Evolutionary conservation across 37 sponge, comb jelly and placozoan species (phyloP).

Genomic region (Lycopodina hypogea): DNA sequence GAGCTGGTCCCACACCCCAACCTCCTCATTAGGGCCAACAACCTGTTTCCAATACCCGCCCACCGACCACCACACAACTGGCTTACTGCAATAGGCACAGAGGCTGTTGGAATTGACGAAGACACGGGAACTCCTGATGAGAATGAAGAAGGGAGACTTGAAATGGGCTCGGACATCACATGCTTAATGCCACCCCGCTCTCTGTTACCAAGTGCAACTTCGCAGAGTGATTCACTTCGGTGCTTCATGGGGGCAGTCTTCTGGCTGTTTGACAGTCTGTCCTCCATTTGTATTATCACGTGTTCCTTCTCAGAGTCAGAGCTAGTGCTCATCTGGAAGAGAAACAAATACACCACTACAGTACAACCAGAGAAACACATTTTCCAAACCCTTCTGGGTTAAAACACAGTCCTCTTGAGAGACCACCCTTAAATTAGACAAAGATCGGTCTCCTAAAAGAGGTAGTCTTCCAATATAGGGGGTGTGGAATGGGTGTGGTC

Average conservation of each 20-base stretch:
- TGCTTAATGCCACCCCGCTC: background rate
- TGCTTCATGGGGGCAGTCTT: background rate
- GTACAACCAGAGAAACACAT: background rate
- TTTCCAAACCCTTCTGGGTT: no score
- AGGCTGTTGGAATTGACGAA: background rate
- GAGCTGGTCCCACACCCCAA: no score
- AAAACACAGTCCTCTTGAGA: no score
- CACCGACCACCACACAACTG: no score
- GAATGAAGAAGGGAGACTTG: background rate
- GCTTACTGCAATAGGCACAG: background rate
- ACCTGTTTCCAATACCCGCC: no score
- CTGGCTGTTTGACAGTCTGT: no score
- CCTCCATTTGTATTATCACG: background rate
- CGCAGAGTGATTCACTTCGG: background rate
- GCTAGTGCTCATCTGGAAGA: background rate
- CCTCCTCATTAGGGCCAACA: background rate
- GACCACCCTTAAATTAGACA: no score
- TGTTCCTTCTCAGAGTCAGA: background rate
- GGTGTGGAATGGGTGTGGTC: no score
- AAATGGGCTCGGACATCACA: background rate
- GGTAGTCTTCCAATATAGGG: no score
- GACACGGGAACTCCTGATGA: background rate
- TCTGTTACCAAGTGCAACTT: background rate
- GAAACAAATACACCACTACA: background rate
- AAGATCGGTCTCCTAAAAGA: no score